Percentiles rank a stretch among this genome's conserved stretches.
These are phyloP conservation scores for Rallus crepitans DNA, from an alignment of 2,797 vertebrate species.

Conservation along the genomic window DNA sequence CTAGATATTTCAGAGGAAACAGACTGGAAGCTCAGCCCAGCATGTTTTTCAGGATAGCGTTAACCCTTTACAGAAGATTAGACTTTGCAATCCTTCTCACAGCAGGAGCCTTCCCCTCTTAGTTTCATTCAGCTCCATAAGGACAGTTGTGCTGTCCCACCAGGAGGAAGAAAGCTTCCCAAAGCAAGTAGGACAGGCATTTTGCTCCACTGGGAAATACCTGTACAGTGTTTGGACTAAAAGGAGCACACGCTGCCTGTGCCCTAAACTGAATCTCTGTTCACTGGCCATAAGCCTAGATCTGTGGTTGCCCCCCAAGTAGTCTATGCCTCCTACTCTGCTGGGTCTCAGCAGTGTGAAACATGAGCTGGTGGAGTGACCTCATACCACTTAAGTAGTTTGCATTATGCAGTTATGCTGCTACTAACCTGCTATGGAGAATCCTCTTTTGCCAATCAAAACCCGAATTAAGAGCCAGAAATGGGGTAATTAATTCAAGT, in stretches of 20 bases:
- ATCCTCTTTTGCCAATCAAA: background rate
- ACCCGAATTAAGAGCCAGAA: background rate
- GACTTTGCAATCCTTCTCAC: background rate
- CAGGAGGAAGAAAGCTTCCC: background rate
- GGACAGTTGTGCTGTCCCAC: background rate
- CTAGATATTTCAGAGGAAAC: constrained; percentile 9
- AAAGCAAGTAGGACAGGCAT: background rate
- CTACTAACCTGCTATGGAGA: background rate
- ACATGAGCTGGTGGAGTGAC: background rate
- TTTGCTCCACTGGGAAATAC: background rate
- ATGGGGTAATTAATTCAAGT: background rate
- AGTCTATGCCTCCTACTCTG: background rate
- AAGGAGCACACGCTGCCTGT: background rate
- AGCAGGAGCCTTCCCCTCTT: background rate
- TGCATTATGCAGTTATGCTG: background rate
- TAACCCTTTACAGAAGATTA: constrained; percentile 11
- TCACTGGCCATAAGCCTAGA: background rate
- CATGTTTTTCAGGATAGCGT: background rate
- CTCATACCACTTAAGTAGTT: background rate
- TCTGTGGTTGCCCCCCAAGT: background rate
- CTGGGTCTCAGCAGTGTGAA: background rate
- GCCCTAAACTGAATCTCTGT: background rate
- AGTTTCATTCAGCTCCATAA: background rate
- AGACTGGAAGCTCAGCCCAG: background rate
- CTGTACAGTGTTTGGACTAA: accelerated